These are phyloP conservation scores for Drosophila tripunctata DNA, from an alignment of 2,888 invertebrate species.

Conservation along the genomic window DNA sequence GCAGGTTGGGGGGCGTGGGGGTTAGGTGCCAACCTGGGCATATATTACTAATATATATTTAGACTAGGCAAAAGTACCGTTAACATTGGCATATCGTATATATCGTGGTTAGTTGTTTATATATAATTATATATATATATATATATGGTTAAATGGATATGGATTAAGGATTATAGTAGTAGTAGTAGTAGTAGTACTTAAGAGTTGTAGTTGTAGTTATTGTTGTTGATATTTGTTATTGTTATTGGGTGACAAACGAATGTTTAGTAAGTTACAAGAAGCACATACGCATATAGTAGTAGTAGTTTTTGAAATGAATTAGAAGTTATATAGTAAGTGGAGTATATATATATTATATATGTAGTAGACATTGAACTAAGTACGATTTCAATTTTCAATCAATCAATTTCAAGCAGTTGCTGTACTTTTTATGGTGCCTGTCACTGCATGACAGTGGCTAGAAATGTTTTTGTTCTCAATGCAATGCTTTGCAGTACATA, in stretches of 20 bases:
- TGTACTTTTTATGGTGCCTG: conserved; percentile 39
- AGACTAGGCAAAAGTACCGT: conserved; percentile 76
- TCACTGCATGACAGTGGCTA: conserved; percentile 53
- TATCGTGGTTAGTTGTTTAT: conserved; percentile 30
- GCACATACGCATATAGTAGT: conserved; percentile 73
- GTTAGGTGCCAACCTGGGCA: conserved; percentile 46
- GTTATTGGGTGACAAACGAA: conserved; percentile 60
- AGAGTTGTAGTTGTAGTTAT: conserved; percentile 24
- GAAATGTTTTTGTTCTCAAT: conserved; percentile 61
- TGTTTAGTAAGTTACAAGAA: conserved; percentile 66
- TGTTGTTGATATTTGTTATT: too few species aligned
- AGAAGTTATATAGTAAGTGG: conserved; percentile 45
- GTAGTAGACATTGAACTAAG: conserved; percentile 71
- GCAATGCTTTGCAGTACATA: conserved; percentile 70
- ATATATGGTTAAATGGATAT: conserved; percentile 34
- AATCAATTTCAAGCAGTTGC: conserved; percentile 56
- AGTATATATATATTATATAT: neutral
- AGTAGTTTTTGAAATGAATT: conserved; percentile 57
- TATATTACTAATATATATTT: conserved; percentile 63
- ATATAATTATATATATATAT: conserved; percentile 45
- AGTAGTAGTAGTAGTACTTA: too few species aligned
- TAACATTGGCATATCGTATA: conserved; percentile 60
- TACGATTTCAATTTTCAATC: conserved; percentile 47
- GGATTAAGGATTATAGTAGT: conserved; percentile 27
- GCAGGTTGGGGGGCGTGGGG: too few species aligned